Evolutionary conservation across 2,888 invertebrate genomes (phyloP).

Genomic region (Stenolophus ochropezus): DNA sequence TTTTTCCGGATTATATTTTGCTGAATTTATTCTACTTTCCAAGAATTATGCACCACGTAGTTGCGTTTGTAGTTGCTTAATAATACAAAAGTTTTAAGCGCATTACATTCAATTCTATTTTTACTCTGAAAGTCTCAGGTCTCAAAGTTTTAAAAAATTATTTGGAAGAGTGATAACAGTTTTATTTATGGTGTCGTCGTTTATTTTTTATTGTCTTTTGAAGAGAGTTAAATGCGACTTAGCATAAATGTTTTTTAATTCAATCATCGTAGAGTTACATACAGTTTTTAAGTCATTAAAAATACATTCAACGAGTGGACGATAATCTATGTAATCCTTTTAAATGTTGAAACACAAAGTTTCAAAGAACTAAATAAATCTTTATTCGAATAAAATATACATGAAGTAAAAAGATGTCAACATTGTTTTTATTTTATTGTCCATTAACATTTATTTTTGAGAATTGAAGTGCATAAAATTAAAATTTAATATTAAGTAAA

Average conservation of each 20-base stretch:
- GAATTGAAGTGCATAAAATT: no score
- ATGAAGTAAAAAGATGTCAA: neutral
- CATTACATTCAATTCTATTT: neutral
- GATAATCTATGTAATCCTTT: constrained; percentile 20
- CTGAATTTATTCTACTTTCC: neutral
- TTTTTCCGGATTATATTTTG: no score
- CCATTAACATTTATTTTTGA: no score
- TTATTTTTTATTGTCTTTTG: constrained; percentile 9
- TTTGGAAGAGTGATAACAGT: neutral
- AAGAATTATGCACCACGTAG: neutral
- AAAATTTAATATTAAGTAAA: neutral
- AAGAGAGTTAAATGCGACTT: constrained; percentile 15
- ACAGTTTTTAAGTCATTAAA: constrained; percentile 26
- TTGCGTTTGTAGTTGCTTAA: neutral
- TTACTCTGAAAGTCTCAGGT: neutral
- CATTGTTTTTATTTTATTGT: neutral
- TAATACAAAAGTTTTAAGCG: neutral
- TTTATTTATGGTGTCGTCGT: neutral
- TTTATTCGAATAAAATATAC: neutral
- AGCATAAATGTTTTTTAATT: constrained; percentile 35
- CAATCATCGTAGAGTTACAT: constrained; percentile 9
- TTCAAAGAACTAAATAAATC: neutral
- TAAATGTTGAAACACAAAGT: neutral
- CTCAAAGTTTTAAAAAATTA: neutral
- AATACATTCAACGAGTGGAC: neutral